Evolutionary conservation across 2,797 vertebrate genomes (phyloP), one percentile per base, ranked within the genome.

Genomic region (Gymnoscopelus braueri): DNA sequence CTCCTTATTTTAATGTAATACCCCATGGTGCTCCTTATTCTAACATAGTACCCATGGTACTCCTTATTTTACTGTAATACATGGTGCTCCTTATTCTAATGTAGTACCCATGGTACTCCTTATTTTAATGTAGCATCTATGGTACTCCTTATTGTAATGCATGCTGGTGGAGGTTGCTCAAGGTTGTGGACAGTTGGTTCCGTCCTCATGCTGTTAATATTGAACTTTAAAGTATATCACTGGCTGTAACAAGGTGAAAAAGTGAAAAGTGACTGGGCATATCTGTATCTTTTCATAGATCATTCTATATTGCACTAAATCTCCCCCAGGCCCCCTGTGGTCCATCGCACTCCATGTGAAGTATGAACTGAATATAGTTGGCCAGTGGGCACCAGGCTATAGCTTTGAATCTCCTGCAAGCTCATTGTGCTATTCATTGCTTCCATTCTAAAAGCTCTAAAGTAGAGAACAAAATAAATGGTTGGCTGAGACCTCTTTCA

Each of bases 401-500:
- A 59, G 39, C 78, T 75, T 65, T 65, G 54, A 60, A 65, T 82
- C 72, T 78, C 61, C 52, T 65, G 65, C 63, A 80, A 10, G 54
- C 63, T 80, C 79, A 83, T 83, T 89, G 79, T 82, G 69, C 68
- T 69, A 62, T 71, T 68, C 62, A 4, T 75, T 82, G 82, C 87
- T 86, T 88, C 84, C 64, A 81, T 74, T 75, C 72, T 84, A 75
- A 88, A 88, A 86, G 79, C 84, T 84, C 73, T 67, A 84, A 87
- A 82, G 76, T 69, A 82, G 62, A 76, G 69, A 64, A 62, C 51
- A 63, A 80, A 80, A 72, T 74, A 82, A 81, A 87, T 84, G 74
- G 65, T 70, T 77, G 78, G 78, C 78, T 56, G 53, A 77, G 72
- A 83, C 75, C 66, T 87, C 75, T 47, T 79, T 52, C 78, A 71